phyloP scores from a whole-genome alignment of 2,113 vertebrate species.

The Pleuronectes platessa region DNA sequence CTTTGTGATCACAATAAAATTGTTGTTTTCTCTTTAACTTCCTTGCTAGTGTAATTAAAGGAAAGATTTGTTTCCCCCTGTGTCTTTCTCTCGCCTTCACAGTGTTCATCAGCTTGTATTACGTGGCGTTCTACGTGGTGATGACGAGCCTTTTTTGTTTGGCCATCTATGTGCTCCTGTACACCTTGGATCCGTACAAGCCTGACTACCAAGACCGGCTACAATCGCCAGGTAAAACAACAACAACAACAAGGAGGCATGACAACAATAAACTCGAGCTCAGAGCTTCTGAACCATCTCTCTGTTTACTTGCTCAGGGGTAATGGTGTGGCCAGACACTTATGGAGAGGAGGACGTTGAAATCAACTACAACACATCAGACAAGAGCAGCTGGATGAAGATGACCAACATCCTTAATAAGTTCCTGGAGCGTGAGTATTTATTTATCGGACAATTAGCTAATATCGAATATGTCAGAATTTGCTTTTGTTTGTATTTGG shows the following conservation, averaged over 20 bases:
- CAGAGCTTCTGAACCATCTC: background rate
- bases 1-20: background rate
- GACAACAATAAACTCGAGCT: background rate
- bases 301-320: conserved; percentile 41
- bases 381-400: conserved; percentile 81
- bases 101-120: conserved; percentile 95
- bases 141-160: conserved; percentile 86
- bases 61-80: background rate
- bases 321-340: conserved; percentile 85
- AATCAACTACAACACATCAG: conserved; percentile 85
- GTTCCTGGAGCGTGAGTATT: conserved; percentile 85
- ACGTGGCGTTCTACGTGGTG: conserved; percentile 89
- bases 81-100: conserved; percentile 38
- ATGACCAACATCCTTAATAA: conserved; percentile 78
- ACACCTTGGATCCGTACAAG: conserved; percentile 84
- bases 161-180: conserved; percentile 87
- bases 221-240: conserved; percentile 86
- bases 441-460: background rate
- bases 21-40: background rate
- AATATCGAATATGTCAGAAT: background rate
- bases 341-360: conserved; percentile 84
- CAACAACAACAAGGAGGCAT: background rate
- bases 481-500: too few species aligned
- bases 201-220: conserved; percentile 91
- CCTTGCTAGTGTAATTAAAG: background rate